A percentile compares a stretch with the other conserved stretches of the same genome.
These are phyloP conservation scores for Papilio dardanus DNA, from an alignment of 1,140 invertebrate genomes.

Conservation along the genomic window DNA sequence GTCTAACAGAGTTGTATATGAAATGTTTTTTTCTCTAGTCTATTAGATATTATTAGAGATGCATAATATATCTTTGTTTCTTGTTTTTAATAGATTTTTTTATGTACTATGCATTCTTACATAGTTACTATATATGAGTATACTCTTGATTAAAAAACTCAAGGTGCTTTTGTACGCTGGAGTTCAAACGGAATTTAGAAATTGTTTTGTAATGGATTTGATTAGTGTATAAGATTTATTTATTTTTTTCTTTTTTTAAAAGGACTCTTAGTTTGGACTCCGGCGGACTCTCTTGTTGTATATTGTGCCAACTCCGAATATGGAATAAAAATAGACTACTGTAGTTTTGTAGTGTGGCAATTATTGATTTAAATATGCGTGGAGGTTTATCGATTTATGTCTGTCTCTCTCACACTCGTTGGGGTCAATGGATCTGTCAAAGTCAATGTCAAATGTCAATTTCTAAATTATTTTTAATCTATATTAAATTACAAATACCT, in stretches of 20 bases:
- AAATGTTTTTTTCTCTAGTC: constrained; percentile 77
- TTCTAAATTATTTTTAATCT: too few species aligned
- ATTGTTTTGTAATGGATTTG: constrained; percentile 69
- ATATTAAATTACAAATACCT: neutral
- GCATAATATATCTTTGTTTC: constrained; percentile 56
- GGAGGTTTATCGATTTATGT: neutral
- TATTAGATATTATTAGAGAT: constrained; percentile 59
- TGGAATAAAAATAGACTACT: constrained; percentile 38
- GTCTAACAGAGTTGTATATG: constrained; percentile 53
- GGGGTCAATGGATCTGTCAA: too few species aligned
- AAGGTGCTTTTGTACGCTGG: constrained; percentile 70
- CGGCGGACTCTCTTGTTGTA: constrained; percentile 56
- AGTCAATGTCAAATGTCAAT: too few species aligned
- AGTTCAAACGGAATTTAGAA: constrained; percentile 55
- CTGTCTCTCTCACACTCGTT: neutral
- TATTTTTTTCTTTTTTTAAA: constrained; percentile 69
- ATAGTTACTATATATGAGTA: constrained; percentile 35
- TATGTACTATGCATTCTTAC: constrained; percentile 69
- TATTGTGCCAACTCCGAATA: constrained; percentile 72
- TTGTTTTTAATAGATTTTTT: constrained; percentile 55
- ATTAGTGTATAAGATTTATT: constrained; percentile 71
- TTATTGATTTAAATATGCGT: constrained; percentile 35
- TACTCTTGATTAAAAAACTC: constrained; percentile 7
- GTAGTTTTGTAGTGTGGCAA: constrained; percentile 45
- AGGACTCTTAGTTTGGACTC: constrained; percentile 52